Conservation (phyloP, 1,140 invertebrate species). For the Coelopa frigida region DNA sequence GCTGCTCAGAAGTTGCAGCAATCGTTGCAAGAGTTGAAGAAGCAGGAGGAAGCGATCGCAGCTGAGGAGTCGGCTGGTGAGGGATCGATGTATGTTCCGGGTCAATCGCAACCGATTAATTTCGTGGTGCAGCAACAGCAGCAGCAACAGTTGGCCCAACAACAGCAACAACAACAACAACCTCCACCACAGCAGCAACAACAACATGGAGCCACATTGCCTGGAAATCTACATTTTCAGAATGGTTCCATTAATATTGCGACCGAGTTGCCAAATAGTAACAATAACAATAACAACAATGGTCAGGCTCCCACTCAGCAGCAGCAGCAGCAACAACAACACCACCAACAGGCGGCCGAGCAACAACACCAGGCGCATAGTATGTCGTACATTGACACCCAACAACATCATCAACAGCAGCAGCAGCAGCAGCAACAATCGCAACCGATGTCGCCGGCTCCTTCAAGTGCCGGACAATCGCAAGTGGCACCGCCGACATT, state of each 20-base stretch:
- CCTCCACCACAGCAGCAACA: slow-evolving; percentile 22
- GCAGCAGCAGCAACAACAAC: slow-evolving; percentile 18
- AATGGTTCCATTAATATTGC: slow-evolving; percentile 21
- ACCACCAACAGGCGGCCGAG: not conserved
- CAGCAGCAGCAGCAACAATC: slow-evolving; percentile 4
- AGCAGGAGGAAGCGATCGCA: slow-evolving; percentile 31
- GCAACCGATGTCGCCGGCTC: slow-evolving; percentile 7
- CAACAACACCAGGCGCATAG: slow-evolving; percentile 16
- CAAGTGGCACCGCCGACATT: slow-evolving; percentile 1
- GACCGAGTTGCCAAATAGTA: too few relatives aligned
- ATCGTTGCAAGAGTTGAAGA: slow-evolving; percentile 35
- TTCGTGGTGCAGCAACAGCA: slow-evolving; percentile 8
- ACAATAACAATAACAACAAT: slow-evolving; percentile 18
- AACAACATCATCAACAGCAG: slow-evolving; percentile 8
- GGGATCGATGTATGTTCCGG: slow-evolving; percentile 11
- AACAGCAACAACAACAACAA: slow-evolving; percentile 13
- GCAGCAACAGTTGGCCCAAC: too few relatives aligned
- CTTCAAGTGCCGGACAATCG: not conserved
- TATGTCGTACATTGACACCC: too few relatives aligned
- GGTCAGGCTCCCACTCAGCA: not conserved
- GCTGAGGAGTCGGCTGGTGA: slow-evolving; percentile 18
- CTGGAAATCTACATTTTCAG: slow-evolving; percentile 45
- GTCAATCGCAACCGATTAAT: slow-evolving; percentile 10
- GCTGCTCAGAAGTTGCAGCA: slow-evolving; percentile 37
- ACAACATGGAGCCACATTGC: slow-evolving; percentile 47